Conservation (phyloP, 2,113 vertebrate species). For the Siphamia tubifer region DNA sequence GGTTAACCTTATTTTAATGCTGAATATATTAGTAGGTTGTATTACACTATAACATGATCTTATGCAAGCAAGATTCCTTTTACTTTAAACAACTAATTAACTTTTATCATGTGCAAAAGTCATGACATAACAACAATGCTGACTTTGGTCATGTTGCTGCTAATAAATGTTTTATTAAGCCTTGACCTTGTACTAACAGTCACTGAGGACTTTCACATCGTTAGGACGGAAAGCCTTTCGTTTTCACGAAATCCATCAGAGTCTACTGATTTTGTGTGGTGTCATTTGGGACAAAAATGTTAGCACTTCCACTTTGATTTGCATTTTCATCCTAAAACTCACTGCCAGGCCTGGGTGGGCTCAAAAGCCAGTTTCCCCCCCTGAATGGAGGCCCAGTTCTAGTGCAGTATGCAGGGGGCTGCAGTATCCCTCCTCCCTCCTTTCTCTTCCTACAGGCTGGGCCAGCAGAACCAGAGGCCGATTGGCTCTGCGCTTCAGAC, state of each 20-base stretch:
- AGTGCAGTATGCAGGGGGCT: constrained; percentile 43
- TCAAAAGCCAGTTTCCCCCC: constrained; percentile 35
- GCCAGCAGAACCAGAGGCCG: constrained; percentile 30
- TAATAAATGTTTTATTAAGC: constrained; percentile 26
- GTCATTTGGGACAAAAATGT: constrained; percentile 50
- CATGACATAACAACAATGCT: constrained; percentile 4
- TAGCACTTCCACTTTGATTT: constrained; percentile 50
- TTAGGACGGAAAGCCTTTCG: constrained; percentile 29
- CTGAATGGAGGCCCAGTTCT: constrained; percentile 68
- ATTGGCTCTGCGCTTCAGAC: constrained; percentile 63
- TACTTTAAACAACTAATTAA: constrained; percentile 6
- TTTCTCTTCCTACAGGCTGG: constrained; percentile 28
- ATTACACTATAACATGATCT: not conserved
- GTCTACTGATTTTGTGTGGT: constrained; percentile 25
- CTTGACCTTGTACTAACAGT: constrained; percentile 31
- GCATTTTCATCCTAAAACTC: constrained; percentile 61
- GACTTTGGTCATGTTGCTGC: constrained; percentile 35
- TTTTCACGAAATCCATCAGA: constrained; percentile 55
- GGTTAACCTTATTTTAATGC: too few species aligned
- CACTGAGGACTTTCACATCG: constrained; percentile 12
- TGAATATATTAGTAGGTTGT: not conserved
- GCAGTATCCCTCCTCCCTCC: constrained; percentile 9
- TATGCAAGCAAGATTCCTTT: not conserved
- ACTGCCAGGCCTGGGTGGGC: constrained; percentile 52
- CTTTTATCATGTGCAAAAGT: constrained; percentile 1